Evolutionary conservation across 2,797 vertebrate species (phyloP).

Genomic region (Etheostoma perlongum): DNA sequence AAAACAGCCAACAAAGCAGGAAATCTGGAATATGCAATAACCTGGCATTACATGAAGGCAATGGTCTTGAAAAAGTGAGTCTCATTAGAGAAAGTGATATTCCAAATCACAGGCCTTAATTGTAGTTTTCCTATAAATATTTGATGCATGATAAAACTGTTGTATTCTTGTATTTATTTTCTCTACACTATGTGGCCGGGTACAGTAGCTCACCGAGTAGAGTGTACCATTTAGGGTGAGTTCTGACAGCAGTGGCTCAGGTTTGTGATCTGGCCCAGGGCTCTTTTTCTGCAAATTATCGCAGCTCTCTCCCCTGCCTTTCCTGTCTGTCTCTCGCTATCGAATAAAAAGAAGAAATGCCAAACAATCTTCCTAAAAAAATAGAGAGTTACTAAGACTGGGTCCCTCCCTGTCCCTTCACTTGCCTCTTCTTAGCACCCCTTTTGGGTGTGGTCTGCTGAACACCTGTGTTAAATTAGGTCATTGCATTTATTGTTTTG

Average conservation of each 20-base stretch:
- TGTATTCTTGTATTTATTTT: neutral
- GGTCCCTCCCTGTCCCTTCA: neutral
- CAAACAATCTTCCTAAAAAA: too few relatives aligned
- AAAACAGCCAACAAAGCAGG: neutral
- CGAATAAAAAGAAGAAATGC: too few relatives aligned
- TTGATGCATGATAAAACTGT: neutral
- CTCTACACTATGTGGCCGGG: neutral
- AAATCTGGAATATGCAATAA: too few relatives aligned
- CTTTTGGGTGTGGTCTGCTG: neutral
- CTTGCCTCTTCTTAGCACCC: neutral
- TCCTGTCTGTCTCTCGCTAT: too few relatives aligned
- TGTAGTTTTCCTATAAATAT: neutral
- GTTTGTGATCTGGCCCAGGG: too few relatives aligned
- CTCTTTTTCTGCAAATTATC: too few relatives aligned
- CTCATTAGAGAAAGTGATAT: neutral
- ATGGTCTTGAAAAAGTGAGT: neutral
- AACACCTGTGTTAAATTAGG: neutral
- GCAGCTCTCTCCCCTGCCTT: too few relatives aligned
- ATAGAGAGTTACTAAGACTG: too few relatives aligned
- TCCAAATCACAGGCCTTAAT: neutral
- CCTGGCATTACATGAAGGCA: neutral
- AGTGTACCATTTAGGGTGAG: too few relatives aligned
- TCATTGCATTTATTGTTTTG: neutral
- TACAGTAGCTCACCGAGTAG: too few relatives aligned
- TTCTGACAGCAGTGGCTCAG: too few relatives aligned